Evolutionary conservation across 2,888 invertebrate species (phyloP).

Genomic region (Cacoxenus indagator): DNA sequence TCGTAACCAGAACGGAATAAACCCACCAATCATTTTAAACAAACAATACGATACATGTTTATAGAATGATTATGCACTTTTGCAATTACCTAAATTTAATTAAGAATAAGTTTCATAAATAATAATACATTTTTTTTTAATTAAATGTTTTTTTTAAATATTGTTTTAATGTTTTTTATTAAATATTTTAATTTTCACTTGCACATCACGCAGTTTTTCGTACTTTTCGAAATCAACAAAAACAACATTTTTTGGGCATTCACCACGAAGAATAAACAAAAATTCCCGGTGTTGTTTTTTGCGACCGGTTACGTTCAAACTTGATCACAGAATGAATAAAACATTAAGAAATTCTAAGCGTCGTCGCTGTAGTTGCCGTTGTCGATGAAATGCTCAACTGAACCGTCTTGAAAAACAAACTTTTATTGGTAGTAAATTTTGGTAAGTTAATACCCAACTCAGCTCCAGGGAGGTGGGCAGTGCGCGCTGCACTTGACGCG

Average conservation of each 20-base stretch:
- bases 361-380: neutral
- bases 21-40: neutral
- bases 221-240: neutral
- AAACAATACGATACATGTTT: neutral
- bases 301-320: conserved; percentile 52
- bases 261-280: neutral
- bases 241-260: neutral
- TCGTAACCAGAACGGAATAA: neutral
- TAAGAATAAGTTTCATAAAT: no score
- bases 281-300: conserved; percentile 14
- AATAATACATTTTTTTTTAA: no score
- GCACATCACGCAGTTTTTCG: neutral
- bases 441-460: no score
- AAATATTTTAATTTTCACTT: neutral
- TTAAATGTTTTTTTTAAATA: no score
- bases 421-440: neutral
- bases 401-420: conserved; percentile 21
- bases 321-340: conserved; percentile 57
- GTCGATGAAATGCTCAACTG: conserved; percentile 24
- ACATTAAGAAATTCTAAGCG: conserved; percentile 46
- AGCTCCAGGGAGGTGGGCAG: no score
- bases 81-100: neutral
- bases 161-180: neutral
- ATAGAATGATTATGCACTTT: neutral
- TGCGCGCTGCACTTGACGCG: no score